A percentile compares a stretch with the other conserved stretches of the same genome.
phyloP scores from a whole-genome alignment of 2,113 vertebrate genomes.

The Petrocephalus microphthalmus region DNA sequence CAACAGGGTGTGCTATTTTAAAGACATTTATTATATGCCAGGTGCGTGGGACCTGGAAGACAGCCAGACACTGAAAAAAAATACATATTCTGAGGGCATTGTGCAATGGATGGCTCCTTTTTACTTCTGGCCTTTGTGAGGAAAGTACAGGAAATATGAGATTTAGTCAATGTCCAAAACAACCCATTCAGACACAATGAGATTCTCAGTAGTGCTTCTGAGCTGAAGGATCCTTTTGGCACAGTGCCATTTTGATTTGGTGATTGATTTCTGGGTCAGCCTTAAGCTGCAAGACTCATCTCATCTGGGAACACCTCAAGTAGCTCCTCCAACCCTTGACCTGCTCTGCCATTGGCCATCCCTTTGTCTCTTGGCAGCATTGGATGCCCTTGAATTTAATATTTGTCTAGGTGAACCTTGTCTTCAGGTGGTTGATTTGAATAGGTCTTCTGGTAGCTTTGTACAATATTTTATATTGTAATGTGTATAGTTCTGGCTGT shows the following conservation, averaged over 20 bases:
- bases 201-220: not conserved
- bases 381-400: not conserved
- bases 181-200: not conserved
- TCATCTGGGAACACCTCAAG: not conserved
- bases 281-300: not conserved
- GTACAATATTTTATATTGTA: not conserved
- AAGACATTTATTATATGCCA: not conserved
- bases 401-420: not conserved
- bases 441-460: not conserved
- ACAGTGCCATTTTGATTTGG: not conserved
- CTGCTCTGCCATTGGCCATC: not conserved
- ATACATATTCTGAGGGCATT: not conserved
- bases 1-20: not conserved
- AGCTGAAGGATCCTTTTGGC: not conserved
- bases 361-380: not conserved
- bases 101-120: not conserved
- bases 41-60: not conserved
- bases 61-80: not conserved
- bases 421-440: not conserved
- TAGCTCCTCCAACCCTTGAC: not conserved
- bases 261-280: not conserved
- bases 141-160: conserved; percentile 3
- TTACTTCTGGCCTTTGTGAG: not conserved
- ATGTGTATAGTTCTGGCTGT: not conserved
- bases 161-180: conserved; percentile 8